These are phyloP conservation scores for Cuculus canorus DNA, from an alignment of 2,797 vertebrate species.

Conservation along the genomic window DNA sequence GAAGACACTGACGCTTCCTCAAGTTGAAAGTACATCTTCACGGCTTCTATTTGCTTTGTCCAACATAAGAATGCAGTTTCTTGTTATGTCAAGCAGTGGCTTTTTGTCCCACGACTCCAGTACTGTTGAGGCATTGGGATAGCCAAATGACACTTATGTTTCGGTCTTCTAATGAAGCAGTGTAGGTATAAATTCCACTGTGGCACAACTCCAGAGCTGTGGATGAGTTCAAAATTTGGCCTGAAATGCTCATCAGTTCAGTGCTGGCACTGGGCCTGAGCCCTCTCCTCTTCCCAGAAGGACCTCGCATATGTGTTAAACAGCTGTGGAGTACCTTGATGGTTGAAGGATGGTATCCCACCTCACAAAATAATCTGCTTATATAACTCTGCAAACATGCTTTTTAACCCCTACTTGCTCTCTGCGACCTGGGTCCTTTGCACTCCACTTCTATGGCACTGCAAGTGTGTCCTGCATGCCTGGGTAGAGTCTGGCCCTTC, in stretches of 20 bases:
- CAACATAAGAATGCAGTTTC: not conserved
- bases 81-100: not conserved
- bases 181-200: not conserved
- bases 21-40: not conserved
- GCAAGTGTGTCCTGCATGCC: not conserved
- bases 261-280: not conserved
- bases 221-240: not conserved
- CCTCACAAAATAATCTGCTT: not conserved
- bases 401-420: not conserved
- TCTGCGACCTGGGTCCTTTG: not conserved
- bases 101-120: not conserved
- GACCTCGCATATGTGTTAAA: not conserved
- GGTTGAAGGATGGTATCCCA: not conserved
- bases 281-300: not conserved
- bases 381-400: not conserved
- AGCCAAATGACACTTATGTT: not conserved
- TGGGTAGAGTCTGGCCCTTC: not conserved
- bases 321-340: not conserved
- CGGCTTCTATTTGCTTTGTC: not conserved
- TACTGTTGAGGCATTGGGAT: not conserved
- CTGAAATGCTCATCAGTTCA: not conserved
- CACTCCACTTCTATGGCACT: not conserved
- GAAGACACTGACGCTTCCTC: not conserved
- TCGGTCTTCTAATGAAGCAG: not conserved
- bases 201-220: not conserved